Evolutionary conservation across 2,797 vertebrate species (phyloP).

Genomic region (Crotalus adamanteus): DNA sequence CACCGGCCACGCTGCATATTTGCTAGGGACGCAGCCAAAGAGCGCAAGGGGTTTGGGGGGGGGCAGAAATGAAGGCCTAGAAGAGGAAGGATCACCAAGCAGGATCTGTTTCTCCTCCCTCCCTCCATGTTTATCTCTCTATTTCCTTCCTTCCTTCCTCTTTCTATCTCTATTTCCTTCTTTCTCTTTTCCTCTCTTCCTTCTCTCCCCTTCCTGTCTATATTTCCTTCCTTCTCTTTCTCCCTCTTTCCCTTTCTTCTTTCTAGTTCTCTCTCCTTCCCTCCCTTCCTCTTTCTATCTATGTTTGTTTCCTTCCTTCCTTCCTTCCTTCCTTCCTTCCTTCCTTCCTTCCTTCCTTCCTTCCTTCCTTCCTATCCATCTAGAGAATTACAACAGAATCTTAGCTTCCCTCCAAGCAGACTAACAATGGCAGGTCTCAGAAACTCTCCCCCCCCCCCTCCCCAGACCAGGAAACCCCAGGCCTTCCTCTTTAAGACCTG

Average conservation of each 20-base stretch:
- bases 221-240: too few relatives aligned
- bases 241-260: too few relatives aligned
- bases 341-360: too few relatives aligned
- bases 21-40: neutral
- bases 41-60: neutral
- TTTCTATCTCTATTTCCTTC: neutral
- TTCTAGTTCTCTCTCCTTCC: too few relatives aligned
- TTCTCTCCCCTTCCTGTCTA: neutral
- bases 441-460: neutral
- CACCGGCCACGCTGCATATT: too few relatives aligned
- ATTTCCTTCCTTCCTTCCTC: neutral
- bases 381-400: neutral
- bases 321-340: too few relatives aligned
- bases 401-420: neutral
- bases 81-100: neutral
- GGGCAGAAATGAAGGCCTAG: neutral
- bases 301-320: too few relatives aligned
- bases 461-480: neutral
- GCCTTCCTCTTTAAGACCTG: accelerated
- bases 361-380: too few relatives aligned
- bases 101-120: neutral
- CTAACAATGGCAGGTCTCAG: neutral
- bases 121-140: neutral
- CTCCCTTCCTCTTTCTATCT: neutral
- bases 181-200: neutral